phyloP scores from a whole-genome alignment of 2,797 vertebrate genomes.

The Myiothlypis chrysogaster region DNA sequence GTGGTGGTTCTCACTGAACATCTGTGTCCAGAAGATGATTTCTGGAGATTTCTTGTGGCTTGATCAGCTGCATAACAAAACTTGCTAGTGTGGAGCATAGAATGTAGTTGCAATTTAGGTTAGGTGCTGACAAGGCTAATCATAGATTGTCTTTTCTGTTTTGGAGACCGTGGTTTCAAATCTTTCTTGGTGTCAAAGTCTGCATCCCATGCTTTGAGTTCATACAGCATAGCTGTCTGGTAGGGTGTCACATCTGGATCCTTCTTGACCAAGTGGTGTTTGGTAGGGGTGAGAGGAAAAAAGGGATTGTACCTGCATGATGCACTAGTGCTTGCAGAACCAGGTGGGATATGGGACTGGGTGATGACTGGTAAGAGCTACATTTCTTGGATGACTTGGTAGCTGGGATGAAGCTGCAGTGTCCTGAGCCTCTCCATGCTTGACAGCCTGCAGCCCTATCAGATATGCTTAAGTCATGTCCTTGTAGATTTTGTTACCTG shows the following conservation, averaged over 20 bases:
- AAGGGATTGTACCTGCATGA: neutral
- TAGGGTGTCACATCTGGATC: neutral
- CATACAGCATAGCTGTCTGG: neutral
- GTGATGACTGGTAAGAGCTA: neutral
- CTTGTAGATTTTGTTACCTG: neutral
- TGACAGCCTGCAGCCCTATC: rapidly evolving
- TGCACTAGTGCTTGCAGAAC: neutral
- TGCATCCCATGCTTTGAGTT: neutral
- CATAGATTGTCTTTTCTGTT: neutral
- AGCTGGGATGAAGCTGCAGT: neutral
- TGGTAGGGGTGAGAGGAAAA: neutral
- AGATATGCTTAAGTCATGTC: neutral
- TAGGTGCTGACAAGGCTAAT: neutral
- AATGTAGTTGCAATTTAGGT: neutral
- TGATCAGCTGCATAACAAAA: neutral
- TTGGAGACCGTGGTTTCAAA: neutral
- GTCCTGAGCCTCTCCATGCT: neutral
- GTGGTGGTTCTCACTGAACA: neutral
- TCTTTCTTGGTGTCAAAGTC: neutral
- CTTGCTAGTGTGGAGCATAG: neutral
- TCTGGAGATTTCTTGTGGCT: neutral
- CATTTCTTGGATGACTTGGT: neutral
- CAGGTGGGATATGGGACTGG: neutral
- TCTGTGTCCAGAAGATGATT: neutral
- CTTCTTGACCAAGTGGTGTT: neutral